Evolutionary conservation across 2,113 vertebrate species (phyloP).

Genomic region (Heterocephalus glaber): DNA sequence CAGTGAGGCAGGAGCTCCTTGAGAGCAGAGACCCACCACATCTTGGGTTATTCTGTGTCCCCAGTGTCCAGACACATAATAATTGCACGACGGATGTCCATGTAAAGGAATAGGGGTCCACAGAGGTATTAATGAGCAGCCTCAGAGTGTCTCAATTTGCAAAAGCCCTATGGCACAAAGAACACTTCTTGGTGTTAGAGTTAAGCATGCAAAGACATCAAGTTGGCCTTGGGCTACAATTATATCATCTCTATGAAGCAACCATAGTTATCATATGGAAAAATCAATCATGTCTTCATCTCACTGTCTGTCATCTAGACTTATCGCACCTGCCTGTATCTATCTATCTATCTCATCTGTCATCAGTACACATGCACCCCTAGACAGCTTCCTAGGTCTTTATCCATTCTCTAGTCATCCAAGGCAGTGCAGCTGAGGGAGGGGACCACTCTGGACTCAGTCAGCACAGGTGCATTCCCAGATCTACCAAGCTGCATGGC

Average conservation of each 20-base stretch:
- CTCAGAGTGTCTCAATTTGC: background rate
- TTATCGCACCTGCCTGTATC: background rate
- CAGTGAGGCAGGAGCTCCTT: conserved; percentile 32
- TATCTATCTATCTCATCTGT: conserved; percentile 29
- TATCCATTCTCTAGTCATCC: background rate
- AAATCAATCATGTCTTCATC: conserved; percentile 49
- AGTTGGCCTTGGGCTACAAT: conserved; percentile 45
- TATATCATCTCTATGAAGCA: conserved; percentile 7
- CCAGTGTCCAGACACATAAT: background rate
- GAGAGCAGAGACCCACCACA: background rate
- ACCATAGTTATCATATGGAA: conserved; percentile 21
- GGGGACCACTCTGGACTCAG: background rate
- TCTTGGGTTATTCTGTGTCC: background rate
- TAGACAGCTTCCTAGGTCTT: background rate
- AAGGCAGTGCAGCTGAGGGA: background rate
- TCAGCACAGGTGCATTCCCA: background rate
- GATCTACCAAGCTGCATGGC: background rate
- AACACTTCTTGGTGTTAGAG: background rate
- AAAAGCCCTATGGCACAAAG: conserved; percentile 30
- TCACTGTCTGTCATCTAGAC: background rate
- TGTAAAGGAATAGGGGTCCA: background rate
- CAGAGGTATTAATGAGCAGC: background rate
- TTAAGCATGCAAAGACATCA: background rate
- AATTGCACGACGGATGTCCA: background rate
- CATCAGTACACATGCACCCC: background rate